Percentiles rank a stretch among this genome's conserved stretches.
phyloP scores from a whole-genome alignment of 2,113 vertebrate species.

The Cavia porcellus region DNA sequence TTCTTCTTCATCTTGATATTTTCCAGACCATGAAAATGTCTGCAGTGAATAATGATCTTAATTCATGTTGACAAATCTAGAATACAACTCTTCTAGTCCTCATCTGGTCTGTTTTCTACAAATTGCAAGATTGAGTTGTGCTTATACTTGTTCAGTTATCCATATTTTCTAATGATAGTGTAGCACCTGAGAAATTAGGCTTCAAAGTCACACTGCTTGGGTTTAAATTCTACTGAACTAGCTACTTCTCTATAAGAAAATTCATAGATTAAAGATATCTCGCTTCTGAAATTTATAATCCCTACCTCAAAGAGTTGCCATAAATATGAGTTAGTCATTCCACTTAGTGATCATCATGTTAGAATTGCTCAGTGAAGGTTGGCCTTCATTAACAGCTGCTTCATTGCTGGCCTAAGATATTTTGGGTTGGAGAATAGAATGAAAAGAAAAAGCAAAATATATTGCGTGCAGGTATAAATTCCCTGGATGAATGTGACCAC shows the following conservation, averaged over 20 bases:
- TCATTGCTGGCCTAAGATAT: slow-evolving; percentile 5
- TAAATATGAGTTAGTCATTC: background rate
- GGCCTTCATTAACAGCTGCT: background rate
- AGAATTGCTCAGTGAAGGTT: background rate
- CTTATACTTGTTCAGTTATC: background rate
- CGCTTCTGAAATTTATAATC: background rate
- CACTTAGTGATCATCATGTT: background rate
- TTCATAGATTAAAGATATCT: background rate
- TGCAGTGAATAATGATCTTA: background rate
- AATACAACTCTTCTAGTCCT: background rate
- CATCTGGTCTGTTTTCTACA: background rate
- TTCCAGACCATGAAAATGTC: background rate
- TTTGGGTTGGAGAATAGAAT: background rate
- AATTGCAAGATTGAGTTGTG: background rate
- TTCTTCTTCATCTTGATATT: background rate
- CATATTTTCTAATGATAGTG: background rate
- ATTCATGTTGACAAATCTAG: background rate
- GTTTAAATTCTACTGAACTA: background rate
- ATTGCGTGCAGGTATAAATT: background rate
- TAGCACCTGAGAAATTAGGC: background rate
- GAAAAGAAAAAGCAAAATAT: background rate
- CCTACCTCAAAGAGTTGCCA: background rate
- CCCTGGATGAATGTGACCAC: background rate
- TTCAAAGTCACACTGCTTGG: background rate
- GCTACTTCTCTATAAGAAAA: background rate